Conservation (phyloP, 2,113 vertebrate genomes). For the Atherinomorus stipes region DNA sequence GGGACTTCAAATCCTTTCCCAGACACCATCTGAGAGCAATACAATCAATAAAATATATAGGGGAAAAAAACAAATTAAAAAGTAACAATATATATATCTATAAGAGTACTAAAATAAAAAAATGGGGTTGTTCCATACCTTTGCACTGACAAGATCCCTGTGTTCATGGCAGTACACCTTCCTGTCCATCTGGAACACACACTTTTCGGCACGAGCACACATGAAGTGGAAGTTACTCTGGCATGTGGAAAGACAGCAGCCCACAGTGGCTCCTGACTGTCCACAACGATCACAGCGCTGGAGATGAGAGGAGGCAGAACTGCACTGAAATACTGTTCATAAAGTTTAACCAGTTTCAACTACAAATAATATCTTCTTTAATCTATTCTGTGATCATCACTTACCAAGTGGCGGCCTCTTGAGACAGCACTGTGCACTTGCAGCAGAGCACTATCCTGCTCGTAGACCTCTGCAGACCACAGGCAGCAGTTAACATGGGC, state of each 20-base stretch:
- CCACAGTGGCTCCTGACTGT: conserved; percentile 90
- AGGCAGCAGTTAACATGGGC: conserved; percentile 93
- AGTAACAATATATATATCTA: not conserved
- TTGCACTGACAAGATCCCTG: conserved; percentile 85
- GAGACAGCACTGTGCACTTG: conserved; percentile 91
- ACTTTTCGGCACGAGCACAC: conserved; percentile 89
- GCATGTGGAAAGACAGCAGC: conserved; percentile 91
- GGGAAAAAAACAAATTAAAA: not conserved
- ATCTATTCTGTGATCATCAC: not conserved
- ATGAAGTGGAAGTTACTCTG: conserved; percentile 95
- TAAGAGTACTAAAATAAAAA: not conserved
- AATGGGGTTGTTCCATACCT: conserved; percentile 73
- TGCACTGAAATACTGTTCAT: not conserved
- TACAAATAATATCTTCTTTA: not conserved
- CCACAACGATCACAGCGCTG: conserved; percentile 91
- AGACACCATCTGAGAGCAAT: conserved; percentile 80
- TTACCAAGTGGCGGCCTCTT: conserved; percentile 90
- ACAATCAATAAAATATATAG: not conserved
- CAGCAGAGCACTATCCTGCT: conserved; percentile 87
- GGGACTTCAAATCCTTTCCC: conserved; percentile 88
- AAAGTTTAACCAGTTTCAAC: not conserved
- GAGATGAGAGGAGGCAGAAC: not conserved
- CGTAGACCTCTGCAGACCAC: conserved; percentile 94
- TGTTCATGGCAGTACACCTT: conserved; percentile 91
- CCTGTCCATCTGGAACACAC: conserved; percentile 91